phyloP scores from a whole-genome alignment of 2,888 invertebrate genomes.

The Bombyx huttoni region DNA sequence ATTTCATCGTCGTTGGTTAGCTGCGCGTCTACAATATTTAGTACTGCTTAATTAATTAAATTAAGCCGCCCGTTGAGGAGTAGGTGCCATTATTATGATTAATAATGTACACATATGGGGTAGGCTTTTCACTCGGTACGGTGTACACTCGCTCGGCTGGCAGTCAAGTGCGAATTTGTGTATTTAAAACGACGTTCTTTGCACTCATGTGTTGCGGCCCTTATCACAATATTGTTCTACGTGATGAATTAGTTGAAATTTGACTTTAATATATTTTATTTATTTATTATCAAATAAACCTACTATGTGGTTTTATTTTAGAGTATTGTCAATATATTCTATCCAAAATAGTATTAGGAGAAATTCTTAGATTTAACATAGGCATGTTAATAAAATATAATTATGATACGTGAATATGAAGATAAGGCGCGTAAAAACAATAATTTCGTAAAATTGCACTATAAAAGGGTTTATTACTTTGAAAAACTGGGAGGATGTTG shows the following conservation, averaged over 20 bases:
- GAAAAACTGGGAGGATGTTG: constrained; percentile 3
- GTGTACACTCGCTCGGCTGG: not conserved
- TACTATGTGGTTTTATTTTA: too few relatives aligned
- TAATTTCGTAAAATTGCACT: not conserved
- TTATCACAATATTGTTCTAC: not conserved
- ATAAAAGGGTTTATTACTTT: not conserved
- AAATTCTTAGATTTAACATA: too few relatives aligned
- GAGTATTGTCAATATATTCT: too few relatives aligned
- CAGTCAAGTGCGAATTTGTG: not conserved
- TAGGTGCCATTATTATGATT: constrained; percentile 53
- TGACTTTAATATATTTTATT: constrained; percentile 1
- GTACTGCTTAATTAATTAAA: constrained; percentile 58
- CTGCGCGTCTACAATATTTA: constrained; percentile 47
- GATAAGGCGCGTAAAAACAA: not conserved
- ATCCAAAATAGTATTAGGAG: too few relatives aligned
- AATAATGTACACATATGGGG: constrained; percentile 31
- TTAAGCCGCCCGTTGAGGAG: constrained; percentile 40
- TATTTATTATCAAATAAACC: too few relatives aligned
- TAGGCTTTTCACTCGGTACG: constrained; percentile 4
- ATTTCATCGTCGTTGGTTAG: constrained; percentile 54
- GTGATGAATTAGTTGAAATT: constrained; percentile 7
- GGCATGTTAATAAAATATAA: too few relatives aligned
- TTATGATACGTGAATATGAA: not conserved
- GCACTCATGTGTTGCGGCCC: not conserved
- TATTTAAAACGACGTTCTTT: not conserved